phyloP scores from a whole-genome alignment of 2,113 vertebrate species.

The human (Homo sapiens) region GRCh38 chr2:118920501-118921000 shows the following conservation, averaged over 20 bases:
- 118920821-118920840: not conserved
- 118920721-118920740: not conserved
- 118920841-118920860: not conserved
- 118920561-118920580: not conserved
- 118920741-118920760: conserved; percentile 10
- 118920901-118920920: not conserved
- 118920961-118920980: not conserved
- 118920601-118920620: not conserved
- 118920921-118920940: not conserved
- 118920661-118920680: not conserved
- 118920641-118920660: not conserved
- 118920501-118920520: not conserved
- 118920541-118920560: not conserved
- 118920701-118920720: not conserved
- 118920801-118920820: not conserved
- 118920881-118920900: not conserved
- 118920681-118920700: not conserved
- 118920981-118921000: not conserved
- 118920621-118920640: not conserved
- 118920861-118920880: not conserved
- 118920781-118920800: not conserved
- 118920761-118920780: not conserved
- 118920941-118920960: not conserved
- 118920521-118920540: not conserved
- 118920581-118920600: not conserved